Percentiles rank a stretch among this genome's conserved stretches.
phyloP scores from a whole-genome alignment of 2,797 vertebrate species.

The Anisognathus igniventris region DNA sequence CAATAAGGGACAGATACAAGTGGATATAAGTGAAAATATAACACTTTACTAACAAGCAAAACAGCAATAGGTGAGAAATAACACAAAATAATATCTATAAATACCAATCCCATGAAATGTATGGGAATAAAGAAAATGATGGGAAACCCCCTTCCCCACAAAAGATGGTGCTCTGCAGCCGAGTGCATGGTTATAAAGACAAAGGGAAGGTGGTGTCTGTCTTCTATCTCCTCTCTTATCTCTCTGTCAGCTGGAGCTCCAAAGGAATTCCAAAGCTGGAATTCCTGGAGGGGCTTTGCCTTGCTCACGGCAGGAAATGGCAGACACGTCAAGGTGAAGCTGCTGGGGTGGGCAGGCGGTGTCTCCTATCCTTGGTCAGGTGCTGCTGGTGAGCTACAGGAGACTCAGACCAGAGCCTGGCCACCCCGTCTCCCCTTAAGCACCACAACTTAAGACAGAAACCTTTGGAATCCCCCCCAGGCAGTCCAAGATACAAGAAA shows the following conservation, averaged over 20 bases:
- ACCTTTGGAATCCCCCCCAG: no score
- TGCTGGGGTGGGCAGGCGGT: rapidly evolving
- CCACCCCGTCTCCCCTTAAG: rapidly evolving
- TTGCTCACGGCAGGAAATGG: rapidly evolving
- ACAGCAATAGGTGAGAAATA: neutral
- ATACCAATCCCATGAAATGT: neutral
- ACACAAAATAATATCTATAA: neutral
- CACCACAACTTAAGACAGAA: no score
- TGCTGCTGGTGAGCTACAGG: rapidly evolving
- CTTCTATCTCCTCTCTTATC: no score
- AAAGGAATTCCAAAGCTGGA: neutral
- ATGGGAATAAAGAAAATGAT: neutral
- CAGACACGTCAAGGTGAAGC: neutral
- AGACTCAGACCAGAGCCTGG: rapidly evolving
- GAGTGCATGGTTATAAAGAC: neutral
- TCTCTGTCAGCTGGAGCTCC: neutral
- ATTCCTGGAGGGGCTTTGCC: neutral
- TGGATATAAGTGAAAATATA: neutral
- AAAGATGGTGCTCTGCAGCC: neutral
- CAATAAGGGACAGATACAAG: no score
- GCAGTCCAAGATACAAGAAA: neutral
- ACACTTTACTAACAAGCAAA: neutral
- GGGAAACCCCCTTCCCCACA: neutral
- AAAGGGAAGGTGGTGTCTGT: neutral
- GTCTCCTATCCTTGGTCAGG: rapidly evolving